Percentiles rank a stretch among this genome's conserved stretches.
phyloP scores from a whole-genome alignment of 2,888 invertebrate genomes.

The Oscheius sp. region DNA sequence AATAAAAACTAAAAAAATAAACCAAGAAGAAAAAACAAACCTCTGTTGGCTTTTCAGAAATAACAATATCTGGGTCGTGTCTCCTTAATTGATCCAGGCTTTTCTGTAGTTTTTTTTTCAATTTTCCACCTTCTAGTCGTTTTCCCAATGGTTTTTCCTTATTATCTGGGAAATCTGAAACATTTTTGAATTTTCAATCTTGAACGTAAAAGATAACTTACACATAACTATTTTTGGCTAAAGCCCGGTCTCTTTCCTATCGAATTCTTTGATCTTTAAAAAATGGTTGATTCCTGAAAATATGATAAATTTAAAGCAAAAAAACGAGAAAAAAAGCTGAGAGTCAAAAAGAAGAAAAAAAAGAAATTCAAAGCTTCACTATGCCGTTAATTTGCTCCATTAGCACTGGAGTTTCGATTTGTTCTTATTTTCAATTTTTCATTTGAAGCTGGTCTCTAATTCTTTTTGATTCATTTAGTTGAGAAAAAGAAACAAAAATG shows the following conservation, averaged over 20 bases:
- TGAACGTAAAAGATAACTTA: background rate
- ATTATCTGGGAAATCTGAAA: background rate
- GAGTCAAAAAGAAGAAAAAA: background rate
- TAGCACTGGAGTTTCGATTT: background rate
- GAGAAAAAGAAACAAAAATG: background rate
- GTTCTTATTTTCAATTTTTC: background rate
- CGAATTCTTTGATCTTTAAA: too few relatives aligned
- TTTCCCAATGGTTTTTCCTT: conserved; percentile 38
- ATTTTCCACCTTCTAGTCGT: conserved; percentile 44
- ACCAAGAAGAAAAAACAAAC: conserved; percentile 24
- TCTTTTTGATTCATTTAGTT: background rate
- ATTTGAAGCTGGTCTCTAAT: background rate
- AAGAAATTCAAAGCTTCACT: too few relatives aligned
- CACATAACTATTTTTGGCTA: too few relatives aligned
- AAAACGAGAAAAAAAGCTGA: background rate
- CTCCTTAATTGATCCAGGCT: conserved; percentile 48
- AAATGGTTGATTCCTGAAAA: too few relatives aligned
- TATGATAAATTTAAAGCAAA: background rate
- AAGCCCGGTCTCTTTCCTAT: too few relatives aligned
- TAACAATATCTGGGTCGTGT: conserved; percentile 52
- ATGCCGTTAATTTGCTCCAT: too few relatives aligned
- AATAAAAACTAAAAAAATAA: conserved; percentile 48
- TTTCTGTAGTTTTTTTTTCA: conserved; percentile 47
- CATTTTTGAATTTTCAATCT: background rate
- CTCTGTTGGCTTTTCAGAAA: conserved; percentile 47